Base-by-base conservation (phyloP, 2,888 invertebrate genomes). In the Microplitis deprimator region DNA sequence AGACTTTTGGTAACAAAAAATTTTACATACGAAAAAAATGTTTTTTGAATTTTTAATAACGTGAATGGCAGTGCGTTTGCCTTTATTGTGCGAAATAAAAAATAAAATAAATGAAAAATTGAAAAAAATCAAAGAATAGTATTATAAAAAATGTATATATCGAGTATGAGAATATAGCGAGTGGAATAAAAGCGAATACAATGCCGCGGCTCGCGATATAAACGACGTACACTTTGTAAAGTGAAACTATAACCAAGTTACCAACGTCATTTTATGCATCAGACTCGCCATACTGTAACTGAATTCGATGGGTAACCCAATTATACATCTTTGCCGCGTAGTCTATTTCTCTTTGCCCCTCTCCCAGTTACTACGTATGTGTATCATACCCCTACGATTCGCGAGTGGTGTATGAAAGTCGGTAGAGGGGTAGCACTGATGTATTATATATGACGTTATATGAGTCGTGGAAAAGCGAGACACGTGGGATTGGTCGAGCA, bases 261-360 rank as follows among this genome's bases (percentile, higher is more conserved):
- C 85, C 85, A 84, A 84, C 86, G 87, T 89, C 88, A 89, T 89
- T 89, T 89, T 89, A 89, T 89, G 89, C 89, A 89, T 87, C 88
- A 88, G 88, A 89, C 88, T 89, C 87, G 87, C 89, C 87, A 87
- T 88, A 85, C 85, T 85, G 85, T 89, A 89, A 89, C 89, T 88
- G 86, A 89, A 89, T 89, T 89, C 89, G 89, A 89, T 89, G 86
- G 86, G 84, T 89, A 89, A 89, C 87, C 85, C 87, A 89, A 89
- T 89, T 89, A 89, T 85, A 86, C 86, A 89, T 89, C 89, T 89
- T 89, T 89, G 88, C 89, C 78, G 84, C 82, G 81, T 61, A 59
- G 29, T 17, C 50, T 74, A 81, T 76, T 75, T 78, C 73, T 69
- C 60, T 71, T 73, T 65, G 50, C 50, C 50, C 50, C 50, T 50